Base-by-base conservation (phyloP, 2,888 invertebrate species). In the Argyresthia goedartella region DNA sequence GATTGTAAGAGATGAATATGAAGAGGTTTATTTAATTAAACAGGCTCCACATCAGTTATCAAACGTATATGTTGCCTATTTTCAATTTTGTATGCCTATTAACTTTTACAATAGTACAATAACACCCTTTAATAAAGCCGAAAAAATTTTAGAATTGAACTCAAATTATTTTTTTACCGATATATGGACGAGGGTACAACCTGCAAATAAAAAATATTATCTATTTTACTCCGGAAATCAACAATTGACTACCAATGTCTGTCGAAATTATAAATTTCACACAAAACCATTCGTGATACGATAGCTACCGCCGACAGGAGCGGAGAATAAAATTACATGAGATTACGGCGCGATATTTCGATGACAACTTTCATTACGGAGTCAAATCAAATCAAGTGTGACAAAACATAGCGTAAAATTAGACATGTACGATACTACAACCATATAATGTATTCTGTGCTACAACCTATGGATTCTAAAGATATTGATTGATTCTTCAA, bases 341-440 rank as follows among this genome's bases (percentile, higher is more conserved):
- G 34, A 47, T 47, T 47, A 47, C 47, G n/a, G 11, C 25, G n/a
- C n/a, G 25, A 46, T 47, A 25, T n/a, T 33, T 34, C 8, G 14
- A 47, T 69, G 73, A 71, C 65, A 67, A 69, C 60, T 63, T 57
- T 59, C 56, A 57, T 60, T 59, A 60, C 59, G 57, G 58, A 62
- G 60, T 55, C 3, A 59, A 64, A 60, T 59, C 59, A 57, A 63
- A 64, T 63, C 63, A 69, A 64, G 68, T 71, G 68, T 64, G 67
- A 71, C 67, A 61, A 65, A 50, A 59, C 53, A 52, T 52, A 47
- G 33, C 33, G 34, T 13, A 46, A 46, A 47, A 33, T 6, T n/a
- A 10, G 6, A 25, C 25, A 25, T 9, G 16, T 33, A 47, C 8
- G n/a, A n/a, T 33, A n/a, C n/a, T n/a, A n/a, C n/a, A n/a, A n/a